Evolutionary conservation across 2,888 invertebrate species (phyloP), one percentile per base, ranked within the genome.

Genomic region (Andrena chrysosceles): DNA sequence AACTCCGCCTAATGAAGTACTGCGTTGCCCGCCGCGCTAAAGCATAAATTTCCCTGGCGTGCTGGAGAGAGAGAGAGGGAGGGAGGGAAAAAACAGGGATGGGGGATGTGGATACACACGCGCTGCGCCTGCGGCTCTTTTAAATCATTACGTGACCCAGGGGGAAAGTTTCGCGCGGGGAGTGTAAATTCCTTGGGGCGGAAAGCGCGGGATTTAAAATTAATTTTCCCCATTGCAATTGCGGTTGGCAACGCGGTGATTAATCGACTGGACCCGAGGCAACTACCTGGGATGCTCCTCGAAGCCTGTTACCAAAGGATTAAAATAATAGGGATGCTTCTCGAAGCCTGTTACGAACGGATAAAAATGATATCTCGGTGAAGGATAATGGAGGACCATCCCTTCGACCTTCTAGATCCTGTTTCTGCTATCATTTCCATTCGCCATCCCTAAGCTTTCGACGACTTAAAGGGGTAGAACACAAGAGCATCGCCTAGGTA

Each of bases 131-230:
- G 35, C 42, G 29, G 78, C 48, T 78, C 54, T 68, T 77, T 78
- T 78, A 78, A 78, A 78, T 78, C 54, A 63, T 78, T 68, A 63
- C 64, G 20, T 13, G 48, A n/a, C 35, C 62, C 64, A 59, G 29
- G 60, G 78, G 33, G 8, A 48, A 33, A 67, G 60, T 78, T 78
- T 62, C 52, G 52, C 20, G 16, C 31, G 66, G 13, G 20, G 20
- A 13, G 31, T 59, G 52, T 13, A 49, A 54, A 67, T 62, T 77
- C 60, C 49, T 29, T 20, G n/a, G 20, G 56, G 62, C 16, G 52
- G 76, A 67, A 31, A 35, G 31, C 48, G 62, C 52, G 62, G 26
- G 77, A 78, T 78, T 78, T 77, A 56, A 78, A 78, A 78, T 78
- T 68, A 77, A 77, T 78, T 78, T 49, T 20, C 59, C 59, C 52